Evolutionary conservation across 1,140 invertebrate genomes (phyloP), one percentile per base, ranked within the genome.

Genomic region (Aphelenchoides fujianensis): DNA sequence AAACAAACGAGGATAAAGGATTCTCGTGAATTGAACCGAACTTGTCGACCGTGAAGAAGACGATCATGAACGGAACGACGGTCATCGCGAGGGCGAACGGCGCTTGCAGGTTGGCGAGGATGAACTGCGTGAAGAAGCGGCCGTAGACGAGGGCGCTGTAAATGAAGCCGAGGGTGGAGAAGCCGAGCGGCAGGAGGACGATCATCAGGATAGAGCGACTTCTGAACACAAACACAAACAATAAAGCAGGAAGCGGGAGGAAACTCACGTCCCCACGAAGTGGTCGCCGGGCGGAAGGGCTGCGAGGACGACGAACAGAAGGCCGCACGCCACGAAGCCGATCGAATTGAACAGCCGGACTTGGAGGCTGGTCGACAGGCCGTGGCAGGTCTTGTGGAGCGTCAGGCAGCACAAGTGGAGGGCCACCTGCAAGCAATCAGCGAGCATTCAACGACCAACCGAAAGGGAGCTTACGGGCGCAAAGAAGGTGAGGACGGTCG

Each of bases 111-210:
- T 71, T 34, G 12, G 69, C 36, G 1, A 76, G 48, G 66, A 76
- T 77, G 53, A 68, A 69, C 48, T 76, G 72, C n/a, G 74, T 59
- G 57, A 72, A 76, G 54, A 68, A 71, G 7, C 63, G 75, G 7
- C 70, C 70, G 69, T 67, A 76, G 12, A 77, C 57, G 19, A 74
- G 63, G 16, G 74, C 30, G 61, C 57, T 52, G 37, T 76, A 59
- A 16, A 76, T 54, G 57, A 77, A 77, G 16, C 74, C 74, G 23
- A 48, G 41, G 9, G 74, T 54, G 27, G 63, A 36, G 23, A 77
- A n/a, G 30, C 74, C 74, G 19, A 76, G 32, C 5, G 74, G 74
- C 12, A 76, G 37, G 7, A 76, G 53, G 23, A 34, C 72, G 31
- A 71, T 32, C 5, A 37, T 48, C 27, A 77, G 57, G 23, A 76